These are phyloP conservation scores for Porites evermanni DNA, from an alignment of 92 coral and sea anemone genomes.

Conservation along the genomic window DNA sequence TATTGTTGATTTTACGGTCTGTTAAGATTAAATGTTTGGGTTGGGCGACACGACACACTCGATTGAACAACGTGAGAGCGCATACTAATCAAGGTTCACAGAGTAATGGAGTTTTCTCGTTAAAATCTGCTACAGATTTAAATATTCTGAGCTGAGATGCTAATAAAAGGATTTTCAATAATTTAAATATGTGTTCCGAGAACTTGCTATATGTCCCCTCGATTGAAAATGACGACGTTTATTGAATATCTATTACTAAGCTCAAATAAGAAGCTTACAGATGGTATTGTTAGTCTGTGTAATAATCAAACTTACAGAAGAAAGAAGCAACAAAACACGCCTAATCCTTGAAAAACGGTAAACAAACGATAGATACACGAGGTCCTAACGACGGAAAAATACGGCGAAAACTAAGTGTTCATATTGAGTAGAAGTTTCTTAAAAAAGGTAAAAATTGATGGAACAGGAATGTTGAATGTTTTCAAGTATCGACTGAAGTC, in stretches of 20 bases:
- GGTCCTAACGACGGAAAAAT: background rate
- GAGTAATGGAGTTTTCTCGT: background rate
- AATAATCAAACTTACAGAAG: constrained; percentile 7
- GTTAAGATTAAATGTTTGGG: constrained; percentile 6
- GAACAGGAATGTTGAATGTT: background rate
- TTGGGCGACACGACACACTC: constrained; percentile 39
- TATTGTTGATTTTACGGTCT: constrained; percentile 53
- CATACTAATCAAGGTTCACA: constrained; percentile 56
- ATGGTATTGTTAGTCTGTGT: background rate
- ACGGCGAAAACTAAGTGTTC: background rate
- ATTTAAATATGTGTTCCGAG: background rate
- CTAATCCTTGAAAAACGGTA: background rate
- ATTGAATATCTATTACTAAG: background rate
- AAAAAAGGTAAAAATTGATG: background rate
- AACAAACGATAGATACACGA: constrained; percentile 5
- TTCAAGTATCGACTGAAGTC: background rate
- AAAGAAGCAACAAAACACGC: constrained; percentile 2
- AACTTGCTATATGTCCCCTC: background rate
- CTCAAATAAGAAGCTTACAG: background rate
- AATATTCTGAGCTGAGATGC: background rate
- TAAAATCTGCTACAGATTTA: constrained; percentile 8
- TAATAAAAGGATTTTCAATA: background rate
- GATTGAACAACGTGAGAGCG: constrained; percentile 74
- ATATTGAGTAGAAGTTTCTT: background rate
- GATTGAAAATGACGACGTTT: background rate